Base-by-base conservation (phyloP, 2,113 vertebrate species). In the Melanerpes aurifrons region DNA sequence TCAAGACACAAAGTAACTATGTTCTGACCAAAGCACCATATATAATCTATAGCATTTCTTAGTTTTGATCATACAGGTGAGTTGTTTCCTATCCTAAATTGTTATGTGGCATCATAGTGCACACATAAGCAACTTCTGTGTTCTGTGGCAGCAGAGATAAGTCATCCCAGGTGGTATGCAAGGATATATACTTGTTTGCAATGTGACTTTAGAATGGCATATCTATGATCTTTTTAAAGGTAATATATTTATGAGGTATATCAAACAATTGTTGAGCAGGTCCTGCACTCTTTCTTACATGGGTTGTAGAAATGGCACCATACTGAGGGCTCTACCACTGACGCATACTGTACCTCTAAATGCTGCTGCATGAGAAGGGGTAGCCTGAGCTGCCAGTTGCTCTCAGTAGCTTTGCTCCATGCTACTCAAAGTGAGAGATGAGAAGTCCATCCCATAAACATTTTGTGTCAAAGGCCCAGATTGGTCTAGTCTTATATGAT, bases 131-230 rank as follows among this genome's bases (percentile, higher is more conserved):
- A 56, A 15, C 29, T 61, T 19, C 56, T 45, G 66, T 66, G 71
- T 70, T 79, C 59, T 70, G 47, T 47, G 84, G 56, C 57, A 53
- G 61, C 37, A 73, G 26, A 48, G 32, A 71, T n/a, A 67, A 91
- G 61, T 58, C 50, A 82, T 59, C 48, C 82, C 64, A 70, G 43
- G 3, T 58, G 57, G 59, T 35, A 31, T 58, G 37, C 53, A 89
- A 91, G 72, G 45, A 73, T 76, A 91, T 76, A 91, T 70, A 57
- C 31, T 88, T 74, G 37, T 86, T 88, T 68, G 68, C 74, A 81
- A 56, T 3, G 9, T 50, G 76, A 70, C 32, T 74, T 80, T 77
- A 43, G 25, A 81, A 22, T 15, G 15, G 32, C 14, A 26, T 11
- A 90, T 83, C 61, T 15, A n/a, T 1, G 3, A 22, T 54, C 47